A percentile compares a stretch with the other conserved stretches of the same genome.
Conservation (phyloP, 2,888 invertebrate species). For the Platypus cylindrus region DNA sequence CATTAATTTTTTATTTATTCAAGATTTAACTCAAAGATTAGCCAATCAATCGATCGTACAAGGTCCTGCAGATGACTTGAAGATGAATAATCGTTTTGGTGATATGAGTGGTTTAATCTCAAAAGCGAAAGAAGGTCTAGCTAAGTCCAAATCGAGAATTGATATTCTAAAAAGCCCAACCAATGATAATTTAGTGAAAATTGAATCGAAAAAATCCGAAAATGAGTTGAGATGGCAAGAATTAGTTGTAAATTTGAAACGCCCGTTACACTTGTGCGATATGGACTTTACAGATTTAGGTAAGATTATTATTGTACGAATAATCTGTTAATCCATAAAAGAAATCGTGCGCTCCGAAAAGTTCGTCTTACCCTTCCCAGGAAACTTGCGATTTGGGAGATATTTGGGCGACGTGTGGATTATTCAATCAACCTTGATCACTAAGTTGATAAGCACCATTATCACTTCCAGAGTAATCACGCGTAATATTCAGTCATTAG, state of each 20-base stretch:
- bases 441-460: no score
- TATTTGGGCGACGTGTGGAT: no score
- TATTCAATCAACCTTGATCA: no score
- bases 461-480: no score
- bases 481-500: no score
- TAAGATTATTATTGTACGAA: slow-evolving; percentile 6
- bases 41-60: slow-evolving; percentile 54
- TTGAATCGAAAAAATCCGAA: slow-evolving; percentile 74
- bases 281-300: slow-evolving; percentile 88
- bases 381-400: no score
- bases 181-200: slow-evolving; percentile 46
- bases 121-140: slow-evolving; percentile 77
- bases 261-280: slow-evolving; percentile 78
- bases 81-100: slow-evolving; percentile 48
- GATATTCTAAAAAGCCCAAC: slow-evolving; percentile 62
- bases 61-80: slow-evolving; percentile 44
- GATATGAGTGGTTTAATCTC: slow-evolving; percentile 84
- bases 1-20: slow-evolving; percentile 2
- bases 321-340: no score
- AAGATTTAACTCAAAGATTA: slow-evolving; percentile 71
- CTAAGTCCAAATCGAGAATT: slow-evolving; percentile 73
- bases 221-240: slow-evolving; percentile 95
- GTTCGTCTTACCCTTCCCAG: no score
- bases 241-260: slow-evolving; percentile 58
- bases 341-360: no score